Evolutionary conservation across 2,797 vertebrate species (phyloP), one percentile per base, ranked within the genome.

Genomic region (Rhinatrema bivittatum): DNA sequence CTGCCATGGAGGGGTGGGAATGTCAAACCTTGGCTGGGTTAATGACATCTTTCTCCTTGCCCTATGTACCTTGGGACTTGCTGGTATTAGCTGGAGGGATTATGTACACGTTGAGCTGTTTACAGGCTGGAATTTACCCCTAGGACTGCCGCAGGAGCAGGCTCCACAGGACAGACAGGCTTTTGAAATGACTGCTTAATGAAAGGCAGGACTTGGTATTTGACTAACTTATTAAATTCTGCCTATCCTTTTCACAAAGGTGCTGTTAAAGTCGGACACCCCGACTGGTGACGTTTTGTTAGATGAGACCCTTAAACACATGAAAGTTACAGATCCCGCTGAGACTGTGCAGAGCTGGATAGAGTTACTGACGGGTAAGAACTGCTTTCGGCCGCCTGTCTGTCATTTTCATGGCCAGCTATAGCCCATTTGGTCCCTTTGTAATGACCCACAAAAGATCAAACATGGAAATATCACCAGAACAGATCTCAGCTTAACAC

Each of bases 271-370:
- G 53, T 87, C 85, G 0, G 81, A 82, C 0, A 61, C 66, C 2
- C 84, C 85, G 0, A 88, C 85, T 0, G 87, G 87, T 7, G 87
- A 90, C 0, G 79, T 88, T 14, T 49, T 90, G 15, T 66, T 89
- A 56, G 87, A 90, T 8, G 87, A 90, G 51, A 85, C 85, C 3
- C 74, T 90, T 2, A 69, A 82, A 14, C 85, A 89, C 50, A 87
- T 90, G 48, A 88, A 86, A 47, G 79, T 74, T 31, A 85, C 78
- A 0, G 76, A 87, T 11, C 25, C 81, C 2, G 46, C 79, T 0
- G 87, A 90, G 63, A 81, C 81, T 0, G 84, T 87, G 2, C 76
- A 81, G 56, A 87, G 73, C 4, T 89, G 87, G 86, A 89, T 90
- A 14, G 85, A 89, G 44, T 63, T 90, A 31, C 85, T 90, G 31